Evolutionary conservation across 2,888 invertebrate genomes (phyloP).

Genomic region (Drosophila engyochracea): DNA sequence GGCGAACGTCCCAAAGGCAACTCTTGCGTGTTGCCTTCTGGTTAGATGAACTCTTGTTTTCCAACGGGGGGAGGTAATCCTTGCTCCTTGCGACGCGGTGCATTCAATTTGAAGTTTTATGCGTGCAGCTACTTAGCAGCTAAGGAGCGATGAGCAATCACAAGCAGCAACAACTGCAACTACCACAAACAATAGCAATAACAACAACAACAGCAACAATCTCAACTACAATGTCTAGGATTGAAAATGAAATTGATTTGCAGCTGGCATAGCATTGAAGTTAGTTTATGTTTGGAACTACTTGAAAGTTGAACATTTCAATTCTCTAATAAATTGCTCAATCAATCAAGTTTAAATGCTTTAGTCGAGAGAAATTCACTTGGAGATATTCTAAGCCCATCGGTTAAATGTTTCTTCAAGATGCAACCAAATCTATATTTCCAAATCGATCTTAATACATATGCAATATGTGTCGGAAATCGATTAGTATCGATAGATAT

Average conservation of each 20-base stretch:
- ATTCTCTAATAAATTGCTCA: background rate
- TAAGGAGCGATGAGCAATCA: slow-evolving; percentile 18
- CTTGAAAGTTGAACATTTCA: slow-evolving; percentile 3
- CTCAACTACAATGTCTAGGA: slow-evolving; percentile 39
- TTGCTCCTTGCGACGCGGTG: slow-evolving; percentile 13
- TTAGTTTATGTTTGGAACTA: slow-evolving; percentile 7
- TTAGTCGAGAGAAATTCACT: background rate
- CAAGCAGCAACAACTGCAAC: slow-evolving; percentile 1
- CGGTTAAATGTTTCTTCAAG: background rate
- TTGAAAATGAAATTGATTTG: slow-evolving; percentile 60
- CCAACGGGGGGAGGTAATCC: background rate
- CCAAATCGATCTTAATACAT: background rate
- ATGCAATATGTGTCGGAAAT: background rate
- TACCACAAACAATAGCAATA: background rate
- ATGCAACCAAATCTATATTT: background rate
- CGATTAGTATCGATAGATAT: background rate
- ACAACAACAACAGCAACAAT: slow-evolving; percentile 11
- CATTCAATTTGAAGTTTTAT: slow-evolving; percentile 52
- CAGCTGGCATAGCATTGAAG: slow-evolving; percentile 13
- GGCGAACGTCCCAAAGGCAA: slow-evolving; percentile 41
- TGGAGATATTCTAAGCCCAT: background rate
- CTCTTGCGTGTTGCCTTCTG: slow-evolving; percentile 78
- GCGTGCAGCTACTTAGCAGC: slow-evolving; percentile 61
- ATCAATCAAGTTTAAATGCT: background rate
- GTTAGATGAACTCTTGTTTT: slow-evolving; percentile 71